These are phyloP conservation scores for Dendrocopos noguchii DNA, from an alignment of 2,113 vertebrate genomes.

Conservation along the genomic window DNA sequence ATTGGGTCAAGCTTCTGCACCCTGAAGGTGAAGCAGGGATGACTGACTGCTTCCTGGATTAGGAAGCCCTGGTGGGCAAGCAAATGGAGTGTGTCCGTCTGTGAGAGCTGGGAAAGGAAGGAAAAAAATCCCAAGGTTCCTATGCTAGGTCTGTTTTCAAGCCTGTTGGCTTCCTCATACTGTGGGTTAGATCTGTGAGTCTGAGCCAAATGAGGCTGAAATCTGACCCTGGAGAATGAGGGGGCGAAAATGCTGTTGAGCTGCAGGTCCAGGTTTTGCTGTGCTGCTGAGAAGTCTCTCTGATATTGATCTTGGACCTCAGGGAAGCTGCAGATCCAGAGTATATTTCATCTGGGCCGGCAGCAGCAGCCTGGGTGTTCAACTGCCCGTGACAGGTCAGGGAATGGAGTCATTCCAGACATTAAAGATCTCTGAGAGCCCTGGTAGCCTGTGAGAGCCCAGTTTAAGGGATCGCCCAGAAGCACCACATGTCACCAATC, in stretches of 20 bases:
- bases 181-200: not conserved
- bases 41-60: not conserved
- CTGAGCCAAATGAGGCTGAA: not conserved
- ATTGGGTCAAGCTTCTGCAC: not conserved
- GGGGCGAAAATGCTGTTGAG: not conserved
- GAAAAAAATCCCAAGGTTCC: not conserved
- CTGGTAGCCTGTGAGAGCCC: not conserved
- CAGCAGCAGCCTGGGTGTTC: not conserved
- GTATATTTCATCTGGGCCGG: accelerated
- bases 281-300: not conserved
- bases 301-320: not conserved
- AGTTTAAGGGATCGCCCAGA: not conserved
- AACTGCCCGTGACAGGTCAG: not conserved
- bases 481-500: not conserved
- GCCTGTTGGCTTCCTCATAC: not conserved
- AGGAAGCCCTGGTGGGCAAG: not conserved
- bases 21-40: not conserved
- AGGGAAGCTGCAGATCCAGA: not conserved
- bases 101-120: not conserved
- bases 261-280: not conserved
- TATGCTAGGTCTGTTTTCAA: not conserved
- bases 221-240: not conserved
- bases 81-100: not conserved
- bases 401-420: slow-evolving; percentile 20
- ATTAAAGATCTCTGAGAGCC: not conserved